These are phyloP conservation scores for Huso huso DNA, from an alignment of 2,797 vertebrate species.

Conservation along the genomic window DNA sequence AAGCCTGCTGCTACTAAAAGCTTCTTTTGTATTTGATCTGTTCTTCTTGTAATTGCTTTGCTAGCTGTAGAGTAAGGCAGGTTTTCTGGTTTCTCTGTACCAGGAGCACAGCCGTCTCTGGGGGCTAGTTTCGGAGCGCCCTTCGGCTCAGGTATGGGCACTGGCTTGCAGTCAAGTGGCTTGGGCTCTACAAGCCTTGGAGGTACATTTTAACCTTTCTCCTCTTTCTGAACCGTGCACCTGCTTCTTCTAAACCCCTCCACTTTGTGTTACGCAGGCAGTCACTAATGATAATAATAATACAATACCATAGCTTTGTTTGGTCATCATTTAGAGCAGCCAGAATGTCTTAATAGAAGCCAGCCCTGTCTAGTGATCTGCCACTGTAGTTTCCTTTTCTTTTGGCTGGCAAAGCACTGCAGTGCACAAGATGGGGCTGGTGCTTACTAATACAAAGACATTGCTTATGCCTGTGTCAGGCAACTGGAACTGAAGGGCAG, in stretches of 20 bases:
- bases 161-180: slow-evolving; percentile 85
- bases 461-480: neutral
- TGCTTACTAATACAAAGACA: neutral
- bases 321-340: neutral
- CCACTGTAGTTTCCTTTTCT: neutral
- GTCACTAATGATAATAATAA: neutral
- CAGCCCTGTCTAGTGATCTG: neutral
- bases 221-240: slow-evolving; percentile 40
- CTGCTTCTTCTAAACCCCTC: neutral
- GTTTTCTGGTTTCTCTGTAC: slow-evolving; percentile 71
- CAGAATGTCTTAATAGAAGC: neutral
- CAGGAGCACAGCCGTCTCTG: slow-evolving; percentile 93
- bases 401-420: neutral
- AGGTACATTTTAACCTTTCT: slow-evolving; percentile 75
- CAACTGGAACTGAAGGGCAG: neutral
- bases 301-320: neutral
- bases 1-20: neutral
- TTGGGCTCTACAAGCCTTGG: slow-evolving; percentile 90
- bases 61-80: slow-evolving; percentile 63
- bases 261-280: neutral
- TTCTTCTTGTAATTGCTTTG: neutral
- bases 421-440: no score
- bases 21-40: no score
- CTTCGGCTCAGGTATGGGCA: slow-evolving; percentile 94
- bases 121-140: slow-evolving; percentile 95